Evolutionary conservation across 1,140 invertebrate species (phyloP).

Genomic region (Nylanderia fulva): DNA sequence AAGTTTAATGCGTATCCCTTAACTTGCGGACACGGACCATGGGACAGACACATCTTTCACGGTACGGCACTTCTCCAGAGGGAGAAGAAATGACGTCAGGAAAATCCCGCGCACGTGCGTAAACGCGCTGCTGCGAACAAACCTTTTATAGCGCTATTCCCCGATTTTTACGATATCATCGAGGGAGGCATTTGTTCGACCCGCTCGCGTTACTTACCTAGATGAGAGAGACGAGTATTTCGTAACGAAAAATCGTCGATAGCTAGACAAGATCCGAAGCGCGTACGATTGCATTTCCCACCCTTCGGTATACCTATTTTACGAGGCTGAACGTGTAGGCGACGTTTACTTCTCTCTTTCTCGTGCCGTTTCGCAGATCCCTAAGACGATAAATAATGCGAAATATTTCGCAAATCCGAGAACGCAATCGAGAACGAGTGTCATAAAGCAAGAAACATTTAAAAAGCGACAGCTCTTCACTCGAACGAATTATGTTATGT

Average conservation of each 20-base stretch:
- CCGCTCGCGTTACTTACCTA: not conserved
- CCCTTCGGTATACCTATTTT: constrained; percentile 45
- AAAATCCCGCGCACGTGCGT: not conserved
- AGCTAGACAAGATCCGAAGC: constrained; percentile 29
- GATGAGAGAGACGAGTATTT: constrained; percentile 30
- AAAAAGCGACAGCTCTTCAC: constrained; percentile 25
- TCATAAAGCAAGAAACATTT: constrained; percentile 24
- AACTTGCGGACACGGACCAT: constrained; percentile 16
- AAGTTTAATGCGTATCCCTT: constrained; percentile 48
- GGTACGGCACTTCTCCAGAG: not conserved
- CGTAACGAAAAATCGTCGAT: constrained; percentile 34
- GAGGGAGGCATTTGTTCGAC: not conserved
- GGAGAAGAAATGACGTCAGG: not conserved
- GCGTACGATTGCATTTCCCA: constrained; percentile 29
- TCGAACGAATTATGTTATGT: constrained; percentile 49
- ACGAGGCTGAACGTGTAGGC: constrained; percentile 25
- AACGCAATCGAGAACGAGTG: constrained; percentile 9
- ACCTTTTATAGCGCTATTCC: constrained; percentile 53
- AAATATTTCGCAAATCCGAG: constrained; percentile 48
- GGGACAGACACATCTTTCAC: not conserved
- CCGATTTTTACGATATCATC: constrained; percentile 65
- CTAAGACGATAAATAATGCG: constrained; percentile 45
- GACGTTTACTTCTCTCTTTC: constrained; percentile 40
- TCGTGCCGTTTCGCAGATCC: constrained; percentile 23
- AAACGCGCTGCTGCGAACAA: not conserved